phyloP scores from a whole-genome alignment of 2,888 invertebrate species.

The Trissolcus japonicus region DNA sequence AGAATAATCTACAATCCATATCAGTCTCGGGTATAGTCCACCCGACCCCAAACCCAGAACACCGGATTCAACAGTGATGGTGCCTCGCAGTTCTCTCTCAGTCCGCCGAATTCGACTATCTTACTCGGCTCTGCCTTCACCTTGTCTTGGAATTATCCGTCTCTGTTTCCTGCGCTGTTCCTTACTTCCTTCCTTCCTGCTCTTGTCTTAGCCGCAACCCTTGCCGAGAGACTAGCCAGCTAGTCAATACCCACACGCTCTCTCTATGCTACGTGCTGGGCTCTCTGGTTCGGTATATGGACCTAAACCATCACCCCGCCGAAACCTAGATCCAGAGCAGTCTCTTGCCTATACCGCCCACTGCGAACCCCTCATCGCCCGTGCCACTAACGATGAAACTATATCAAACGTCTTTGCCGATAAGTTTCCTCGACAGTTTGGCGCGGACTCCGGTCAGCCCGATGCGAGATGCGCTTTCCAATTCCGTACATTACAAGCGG shows the following conservation, averaged over 20 bases:
- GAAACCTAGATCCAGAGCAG: constrained; percentile 59
- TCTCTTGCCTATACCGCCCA: constrained; percentile 60
- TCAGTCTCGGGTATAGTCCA: constrained; percentile 75
- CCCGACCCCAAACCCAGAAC: constrained; percentile 63
- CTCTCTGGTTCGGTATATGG: constrained; percentile 64
- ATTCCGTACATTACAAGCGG: constrained; percentile 50
- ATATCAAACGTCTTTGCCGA: constrained; percentile 66
- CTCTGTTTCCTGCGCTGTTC: constrained; percentile 60
- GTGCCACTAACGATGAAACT: constrained; percentile 67
- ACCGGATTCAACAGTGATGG: constrained; percentile 68
- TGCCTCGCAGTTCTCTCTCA: constrained; percentile 33
- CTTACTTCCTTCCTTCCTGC: constrained; percentile 54
- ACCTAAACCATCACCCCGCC: constrained; percentile 66
- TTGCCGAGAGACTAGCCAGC: constrained; percentile 64
- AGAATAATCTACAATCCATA: constrained; percentile 77
- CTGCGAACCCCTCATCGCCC: constrained; percentile 60
- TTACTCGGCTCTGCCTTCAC: constrained; percentile 39
- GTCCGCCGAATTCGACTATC: constrained; percentile 15
- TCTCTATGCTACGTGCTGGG: constrained; percentile 67
- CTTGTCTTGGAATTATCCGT: constrained; percentile 59
- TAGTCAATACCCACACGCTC: constrained; percentile 74
- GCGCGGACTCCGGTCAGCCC: constrained; percentile 65
- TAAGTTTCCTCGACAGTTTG: constrained; percentile 71
- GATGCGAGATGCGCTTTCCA: constrained; percentile 45
- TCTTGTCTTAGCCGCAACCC: constrained; percentile 75